Percentiles rank a stretch among this genome's conserved stretches.
phyloP scores from a whole-genome alignment of 2,113 vertebrate species.

The Hyaena hyaena region DNA sequence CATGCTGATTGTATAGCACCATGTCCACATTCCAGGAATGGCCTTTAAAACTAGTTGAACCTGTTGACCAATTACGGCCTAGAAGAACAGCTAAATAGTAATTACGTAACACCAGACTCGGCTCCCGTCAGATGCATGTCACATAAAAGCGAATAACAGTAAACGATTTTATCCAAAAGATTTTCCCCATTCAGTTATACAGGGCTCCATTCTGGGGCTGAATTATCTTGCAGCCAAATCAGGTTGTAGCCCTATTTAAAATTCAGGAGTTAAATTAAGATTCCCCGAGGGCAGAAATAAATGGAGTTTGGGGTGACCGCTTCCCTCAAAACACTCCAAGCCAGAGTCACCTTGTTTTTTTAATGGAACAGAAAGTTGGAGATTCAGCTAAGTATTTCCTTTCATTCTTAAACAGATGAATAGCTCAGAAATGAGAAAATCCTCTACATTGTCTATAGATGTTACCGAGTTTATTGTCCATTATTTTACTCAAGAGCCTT shows the following conservation, averaged over 20 bases:
- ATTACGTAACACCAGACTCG: not conserved
- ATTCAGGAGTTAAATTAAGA: constrained; percentile 21
- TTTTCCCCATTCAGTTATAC: not conserved
- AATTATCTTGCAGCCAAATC: not conserved
- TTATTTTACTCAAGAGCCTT: not conserved
- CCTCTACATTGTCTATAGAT: not conserved
- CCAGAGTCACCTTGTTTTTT: not conserved
- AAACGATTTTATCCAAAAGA: not conserved
- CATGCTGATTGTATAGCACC: not conserved
- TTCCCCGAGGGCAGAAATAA: constrained; percentile 22
- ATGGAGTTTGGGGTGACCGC: not conserved
- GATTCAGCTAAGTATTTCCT: not conserved
- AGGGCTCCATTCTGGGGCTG: not conserved
- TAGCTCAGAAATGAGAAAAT: constrained; percentile 33
- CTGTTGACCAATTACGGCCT: constrained; percentile 41
- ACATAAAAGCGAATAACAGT: not conserved
- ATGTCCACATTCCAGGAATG: not conserved
- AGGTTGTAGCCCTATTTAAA: not conserved
- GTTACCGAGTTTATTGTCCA: not conserved
- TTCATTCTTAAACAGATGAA: constrained; percentile 39
- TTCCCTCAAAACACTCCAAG: not conserved
- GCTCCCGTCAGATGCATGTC: not conserved
- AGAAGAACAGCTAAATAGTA: constrained; percentile 17
- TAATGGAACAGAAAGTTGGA: not conserved
- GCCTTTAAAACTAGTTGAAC: constrained; percentile 34